A percentile compares a stretch with the other conserved stretches of the same genome.
These are phyloP conservation scores for Ondatra zibethicus DNA, from an alignment of 2,113 vertebrate species.

Conservation along the genomic window DNA sequence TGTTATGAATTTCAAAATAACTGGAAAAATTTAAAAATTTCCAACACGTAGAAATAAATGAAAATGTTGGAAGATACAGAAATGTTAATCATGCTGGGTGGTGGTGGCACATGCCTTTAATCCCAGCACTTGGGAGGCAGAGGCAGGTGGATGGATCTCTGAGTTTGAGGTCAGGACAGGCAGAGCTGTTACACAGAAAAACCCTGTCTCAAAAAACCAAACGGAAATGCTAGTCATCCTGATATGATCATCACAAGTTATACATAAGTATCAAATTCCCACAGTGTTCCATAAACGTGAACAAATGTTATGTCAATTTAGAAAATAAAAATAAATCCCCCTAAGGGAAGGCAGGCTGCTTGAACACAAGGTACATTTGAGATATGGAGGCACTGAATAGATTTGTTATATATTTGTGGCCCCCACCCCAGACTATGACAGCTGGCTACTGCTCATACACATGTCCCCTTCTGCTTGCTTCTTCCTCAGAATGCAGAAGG, in stretches of 20 bases:
- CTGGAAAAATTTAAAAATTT: neutral
- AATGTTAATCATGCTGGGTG: neutral
- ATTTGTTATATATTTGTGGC: neutral
- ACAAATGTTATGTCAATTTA: neutral
- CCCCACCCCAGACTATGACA: neutral
- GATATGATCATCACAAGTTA: neutral
- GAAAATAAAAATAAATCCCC: conserved; percentile 2
- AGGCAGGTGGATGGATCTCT: no score
- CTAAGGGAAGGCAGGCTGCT: neutral
- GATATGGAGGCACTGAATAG: neutral
- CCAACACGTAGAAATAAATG: neutral
- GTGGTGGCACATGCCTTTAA: no score
- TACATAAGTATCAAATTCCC: neutral
- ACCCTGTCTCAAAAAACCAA: neutral
- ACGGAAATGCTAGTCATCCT: neutral
- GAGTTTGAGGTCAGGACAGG: no score
- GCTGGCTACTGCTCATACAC: fast-evolving
- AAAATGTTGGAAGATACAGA: neutral
- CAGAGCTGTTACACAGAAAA: no score
- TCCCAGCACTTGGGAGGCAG: no score
- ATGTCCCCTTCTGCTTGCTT: neutral
- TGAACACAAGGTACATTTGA: no score
- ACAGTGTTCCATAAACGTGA: neutral
- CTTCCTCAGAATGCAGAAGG: neutral
- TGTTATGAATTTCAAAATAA: neutral